Conservation (phyloP, 1,140 invertebrate species). For the Mesaphorura yosii region DNA sequence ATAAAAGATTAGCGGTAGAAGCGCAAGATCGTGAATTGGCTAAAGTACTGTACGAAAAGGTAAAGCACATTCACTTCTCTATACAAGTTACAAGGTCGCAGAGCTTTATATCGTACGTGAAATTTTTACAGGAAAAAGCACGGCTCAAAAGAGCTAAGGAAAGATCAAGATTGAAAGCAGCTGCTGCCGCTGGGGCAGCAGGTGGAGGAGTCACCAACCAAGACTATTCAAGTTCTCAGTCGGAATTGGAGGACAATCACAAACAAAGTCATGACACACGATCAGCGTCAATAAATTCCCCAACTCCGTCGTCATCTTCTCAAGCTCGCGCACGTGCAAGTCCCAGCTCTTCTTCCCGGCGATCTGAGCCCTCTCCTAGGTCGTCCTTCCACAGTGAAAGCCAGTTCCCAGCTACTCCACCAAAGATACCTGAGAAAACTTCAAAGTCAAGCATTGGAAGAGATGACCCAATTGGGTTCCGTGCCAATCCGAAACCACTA, state of each 20-base stretch:
- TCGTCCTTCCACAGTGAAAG: not conserved
- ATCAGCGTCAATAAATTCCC: too few relatives aligned
- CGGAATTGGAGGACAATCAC: not conserved
- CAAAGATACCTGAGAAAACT: slow-evolving; percentile 24
- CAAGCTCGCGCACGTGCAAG: not conserved
- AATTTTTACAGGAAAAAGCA: slow-evolving; percentile 50
- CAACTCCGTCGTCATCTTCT: not conserved
- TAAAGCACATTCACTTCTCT: slow-evolving; percentile 32
- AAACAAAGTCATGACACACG: too few relatives aligned
- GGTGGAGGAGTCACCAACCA: too few relatives aligned
- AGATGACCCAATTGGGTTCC: slow-evolving; percentile 22
- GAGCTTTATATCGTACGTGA: slow-evolving; percentile 1
- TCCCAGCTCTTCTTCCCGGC: not conserved
- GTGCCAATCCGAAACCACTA: slow-evolving; percentile 24
- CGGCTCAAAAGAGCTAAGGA: slow-evolving; percentile 54
- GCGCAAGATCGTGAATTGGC: slow-evolving; percentile 83
- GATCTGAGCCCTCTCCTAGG: not conserved
- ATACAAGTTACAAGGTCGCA: not conserved
- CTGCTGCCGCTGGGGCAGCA: too few relatives aligned
- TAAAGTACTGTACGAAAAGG: slow-evolving; percentile 73
- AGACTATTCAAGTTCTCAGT: slow-evolving; percentile 8
- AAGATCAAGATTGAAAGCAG: slow-evolving; percentile 52
- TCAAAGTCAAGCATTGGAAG: not conserved
- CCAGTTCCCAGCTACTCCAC: slow-evolving; percentile 9
- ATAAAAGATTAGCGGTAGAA: slow-evolving; percentile 71